phyloP scores from a whole-genome alignment of 1,140 invertebrate species.

The Portunus trituberculatus region DNA sequence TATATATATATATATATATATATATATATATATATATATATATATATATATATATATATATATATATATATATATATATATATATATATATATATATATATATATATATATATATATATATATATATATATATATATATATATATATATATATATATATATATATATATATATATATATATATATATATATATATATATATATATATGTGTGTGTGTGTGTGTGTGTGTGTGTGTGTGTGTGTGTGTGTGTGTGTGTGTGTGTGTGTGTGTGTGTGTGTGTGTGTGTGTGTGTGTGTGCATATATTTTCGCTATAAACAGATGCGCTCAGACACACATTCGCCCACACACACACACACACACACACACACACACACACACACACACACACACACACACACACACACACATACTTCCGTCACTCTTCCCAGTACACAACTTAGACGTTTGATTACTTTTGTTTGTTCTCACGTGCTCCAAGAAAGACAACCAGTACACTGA shows the following conservation, averaged over 20 bases:
- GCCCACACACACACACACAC: slow-evolving; percentile 39
- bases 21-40: no score
- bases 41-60: no score
- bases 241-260: neutral
- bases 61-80: no score
- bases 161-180: neutral
- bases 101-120: no score
- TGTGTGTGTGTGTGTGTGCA: neutral
- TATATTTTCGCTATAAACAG: neutral
- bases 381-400: slow-evolving; percentile 48
- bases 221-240: neutral
- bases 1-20: no score
- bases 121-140: no score
- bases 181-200: neutral
- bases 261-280: neutral
- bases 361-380: slow-evolving; percentile 46
- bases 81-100: no score
- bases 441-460: neutral
- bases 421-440: neutral
- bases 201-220: neutral
- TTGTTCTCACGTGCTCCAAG: neutral
- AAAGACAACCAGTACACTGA: neutral
- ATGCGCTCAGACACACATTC: neutral
- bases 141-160: neutral
- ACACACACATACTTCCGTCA: slow-evolving; percentile 21